These are phyloP conservation scores for Tiliqua scincoides DNA, from an alignment of 2,113 vertebrate genomes.

Conservation along the genomic window DNA sequence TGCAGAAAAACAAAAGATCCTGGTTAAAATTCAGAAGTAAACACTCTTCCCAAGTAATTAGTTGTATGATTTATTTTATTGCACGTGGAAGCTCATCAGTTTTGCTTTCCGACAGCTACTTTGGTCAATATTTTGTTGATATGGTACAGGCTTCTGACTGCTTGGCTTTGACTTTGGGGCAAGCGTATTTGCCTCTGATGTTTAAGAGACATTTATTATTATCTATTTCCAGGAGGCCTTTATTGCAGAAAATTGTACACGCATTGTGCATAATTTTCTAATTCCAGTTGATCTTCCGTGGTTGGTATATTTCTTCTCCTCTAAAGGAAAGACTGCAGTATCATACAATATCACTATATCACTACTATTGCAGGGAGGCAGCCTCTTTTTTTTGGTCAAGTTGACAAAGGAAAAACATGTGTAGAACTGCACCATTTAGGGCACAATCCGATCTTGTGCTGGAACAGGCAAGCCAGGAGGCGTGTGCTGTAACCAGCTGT, in stretches of 20 bases:
- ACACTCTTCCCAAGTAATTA: slow-evolving; percentile 56
- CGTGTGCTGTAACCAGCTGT: too few species aligned
- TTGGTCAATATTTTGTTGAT: slow-evolving; percentile 48
- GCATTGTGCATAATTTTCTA: slow-evolving; percentile 12
- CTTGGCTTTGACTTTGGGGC: slow-evolving; percentile 44
- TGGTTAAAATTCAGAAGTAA: slow-evolving; percentile 11
- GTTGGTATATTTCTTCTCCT: slow-evolving; percentile 34
- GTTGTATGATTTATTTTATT: slow-evolving; percentile 52
- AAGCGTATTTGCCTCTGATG: slow-evolving; percentile 46
- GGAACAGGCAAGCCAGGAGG: too few species aligned
- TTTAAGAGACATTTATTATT: slow-evolving; percentile 45
- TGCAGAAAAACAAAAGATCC: not conserved
- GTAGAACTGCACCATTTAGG: not conserved
- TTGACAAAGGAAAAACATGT: not conserved
- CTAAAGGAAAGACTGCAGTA: not conserved
- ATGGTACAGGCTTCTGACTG: slow-evolving; percentile 47
- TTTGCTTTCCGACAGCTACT: slow-evolving; percentile 56
- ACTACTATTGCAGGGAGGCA: not conserved
- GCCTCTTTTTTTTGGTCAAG: slow-evolving; percentile 11
- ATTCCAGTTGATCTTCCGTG: slow-evolving; percentile 29
- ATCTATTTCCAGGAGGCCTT: slow-evolving; percentile 26
- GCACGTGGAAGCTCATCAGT: slow-evolving; percentile 55
- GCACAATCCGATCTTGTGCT: too few species aligned
- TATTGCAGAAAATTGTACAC: slow-evolving; percentile 13
- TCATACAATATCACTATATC: not conserved